These are phyloP conservation scores for Centropristis striata DNA, from an alignment of 2,113 vertebrate genomes.

Conservation along the genomic window DNA sequence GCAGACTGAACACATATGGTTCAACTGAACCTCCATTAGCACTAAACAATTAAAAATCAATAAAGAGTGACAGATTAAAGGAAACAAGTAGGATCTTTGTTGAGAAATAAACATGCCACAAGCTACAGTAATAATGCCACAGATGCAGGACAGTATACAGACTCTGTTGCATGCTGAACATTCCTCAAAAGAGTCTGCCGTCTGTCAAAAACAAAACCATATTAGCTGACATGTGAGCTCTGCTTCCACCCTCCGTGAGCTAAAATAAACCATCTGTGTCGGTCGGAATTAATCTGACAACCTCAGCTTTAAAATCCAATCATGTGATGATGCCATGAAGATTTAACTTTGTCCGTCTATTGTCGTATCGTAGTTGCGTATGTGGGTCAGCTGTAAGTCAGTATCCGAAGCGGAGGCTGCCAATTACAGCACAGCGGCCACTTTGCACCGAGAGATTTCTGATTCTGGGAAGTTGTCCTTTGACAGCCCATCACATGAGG, in stretches of 20 bases:
- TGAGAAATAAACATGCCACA: neutral
- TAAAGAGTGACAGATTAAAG: conserved; percentile 18
- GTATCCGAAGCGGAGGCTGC: conserved; percentile 27
- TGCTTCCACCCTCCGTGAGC: conserved; percentile 2
- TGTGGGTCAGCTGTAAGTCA: conserved; percentile 37
- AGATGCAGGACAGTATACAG: neutral
- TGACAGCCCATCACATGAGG: conserved; percentile 66
- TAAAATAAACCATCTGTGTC: conserved; percentile 66
- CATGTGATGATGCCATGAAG: conserved; percentile 40
- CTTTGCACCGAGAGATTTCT: conserved; percentile 51
- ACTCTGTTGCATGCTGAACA: neutral
- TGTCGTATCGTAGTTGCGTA: neutral
- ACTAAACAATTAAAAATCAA: conserved; percentile 21
- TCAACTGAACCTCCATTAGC: neutral
- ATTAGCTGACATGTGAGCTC: conserved; percentile 46
- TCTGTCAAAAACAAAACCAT: conserved; percentile 43
- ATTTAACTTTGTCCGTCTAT: conserved; percentile 27
- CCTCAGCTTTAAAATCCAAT: conserved; percentile 34
- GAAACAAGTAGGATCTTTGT: neutral
- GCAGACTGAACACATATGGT: conserved; percentile 32
- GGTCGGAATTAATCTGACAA: conserved; percentile 62
- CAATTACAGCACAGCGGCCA: conserved; percentile 40
- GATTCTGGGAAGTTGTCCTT: conserved; percentile 40
- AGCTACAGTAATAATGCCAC: neutral
- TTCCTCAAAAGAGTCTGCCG: conserved; percentile 25